These are phyloP conservation scores for Cataglyphis rosenhaueri DNA, from an alignment of 2,888 invertebrate species.

Conservation along the genomic window DNA sequence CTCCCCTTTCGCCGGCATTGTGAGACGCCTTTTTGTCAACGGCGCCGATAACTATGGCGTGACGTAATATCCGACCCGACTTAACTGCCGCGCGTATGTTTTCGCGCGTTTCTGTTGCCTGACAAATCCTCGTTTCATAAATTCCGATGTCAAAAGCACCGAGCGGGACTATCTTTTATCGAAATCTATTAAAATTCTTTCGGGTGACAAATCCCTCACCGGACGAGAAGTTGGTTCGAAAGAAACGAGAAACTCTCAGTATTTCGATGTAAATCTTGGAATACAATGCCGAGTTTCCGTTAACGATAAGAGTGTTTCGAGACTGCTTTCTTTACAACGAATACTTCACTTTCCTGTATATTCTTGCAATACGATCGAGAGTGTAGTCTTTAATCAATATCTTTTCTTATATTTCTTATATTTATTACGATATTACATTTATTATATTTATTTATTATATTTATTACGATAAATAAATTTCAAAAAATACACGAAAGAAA, in stretches of 20 bases:
- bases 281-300: slow-evolving; percentile 14
- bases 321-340: slow-evolving; percentile 10
- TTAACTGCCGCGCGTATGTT: slow-evolving; percentile 44
- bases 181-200: slow-evolving; percentile 50
- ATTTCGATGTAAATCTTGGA: slow-evolving; percentile 47
- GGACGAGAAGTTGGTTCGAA: slow-evolving; percentile 19
- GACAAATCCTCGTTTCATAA: slow-evolving; percentile 66
- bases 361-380: background rate
- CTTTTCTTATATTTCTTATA: background rate
- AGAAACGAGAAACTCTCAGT: slow-evolving; percentile 31
- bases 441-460: background rate
- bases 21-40: slow-evolving; percentile 71
- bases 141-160: slow-evolving; percentile 45
- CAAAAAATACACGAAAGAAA: background rate
- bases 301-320: background rate
- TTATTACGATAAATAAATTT: background rate
- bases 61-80: slow-evolving; percentile 62
- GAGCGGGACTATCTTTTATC: slow-evolving; percentile 40
- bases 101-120: slow-evolving; percentile 27
- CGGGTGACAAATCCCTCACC: slow-evolving; percentile 47
- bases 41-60: slow-evolving; percentile 61
- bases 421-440: no score
- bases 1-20: slow-evolving; percentile 45
- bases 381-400: background rate
- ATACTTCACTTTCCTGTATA: background rate